phyloP scores from a whole-genome alignment of 2,888 invertebrate species.

The Synanthedon tipuliformis region DNA sequence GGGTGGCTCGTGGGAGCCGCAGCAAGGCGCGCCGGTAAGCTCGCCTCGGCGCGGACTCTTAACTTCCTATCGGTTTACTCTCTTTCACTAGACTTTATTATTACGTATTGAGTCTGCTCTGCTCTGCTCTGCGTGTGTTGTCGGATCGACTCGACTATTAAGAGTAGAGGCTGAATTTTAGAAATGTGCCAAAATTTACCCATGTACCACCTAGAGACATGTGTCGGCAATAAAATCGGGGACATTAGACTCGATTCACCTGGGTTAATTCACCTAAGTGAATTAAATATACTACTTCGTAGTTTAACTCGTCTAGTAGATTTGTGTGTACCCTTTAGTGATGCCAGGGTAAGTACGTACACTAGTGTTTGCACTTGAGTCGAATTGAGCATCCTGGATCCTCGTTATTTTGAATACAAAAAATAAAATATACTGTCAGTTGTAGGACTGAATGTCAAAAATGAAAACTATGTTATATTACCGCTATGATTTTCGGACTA shows the following conservation, averaged over 20 bases:
- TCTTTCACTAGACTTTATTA: slow-evolving; percentile 59
- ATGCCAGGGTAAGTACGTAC: too few species aligned
- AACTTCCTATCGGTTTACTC: slow-evolving; percentile 56
- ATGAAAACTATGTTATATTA: too few species aligned
- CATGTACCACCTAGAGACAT: slow-evolving; percentile 1
- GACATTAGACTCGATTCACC: not conserved
- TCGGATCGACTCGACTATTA: slow-evolving; percentile 54
- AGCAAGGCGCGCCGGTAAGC: slow-evolving; percentile 62
- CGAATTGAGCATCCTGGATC: too few species aligned
- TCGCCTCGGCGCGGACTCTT: slow-evolving; percentile 33
- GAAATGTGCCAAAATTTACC: slow-evolving; percentile 47
- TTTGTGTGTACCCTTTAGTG: too few species aligned
- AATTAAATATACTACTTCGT: too few species aligned
- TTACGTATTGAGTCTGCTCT: slow-evolving; percentile 63
- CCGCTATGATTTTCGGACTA: too few species aligned
- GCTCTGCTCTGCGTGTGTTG: slow-evolving; percentile 55
- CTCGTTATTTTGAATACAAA: too few species aligned
- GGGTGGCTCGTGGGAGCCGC: slow-evolving; percentile 55
- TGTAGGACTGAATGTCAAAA: too few species aligned
- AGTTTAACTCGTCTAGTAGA: too few species aligned
- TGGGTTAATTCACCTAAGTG: too few species aligned
- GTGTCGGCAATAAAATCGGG: not conserved
- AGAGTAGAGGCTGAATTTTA: slow-evolving; percentile 54
- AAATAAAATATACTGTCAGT: too few species aligned
- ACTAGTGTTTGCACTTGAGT: too few species aligned